phyloP scores from a whole-genome alignment of 2,797 vertebrate genomes.

The Merluccius polli region DNA sequence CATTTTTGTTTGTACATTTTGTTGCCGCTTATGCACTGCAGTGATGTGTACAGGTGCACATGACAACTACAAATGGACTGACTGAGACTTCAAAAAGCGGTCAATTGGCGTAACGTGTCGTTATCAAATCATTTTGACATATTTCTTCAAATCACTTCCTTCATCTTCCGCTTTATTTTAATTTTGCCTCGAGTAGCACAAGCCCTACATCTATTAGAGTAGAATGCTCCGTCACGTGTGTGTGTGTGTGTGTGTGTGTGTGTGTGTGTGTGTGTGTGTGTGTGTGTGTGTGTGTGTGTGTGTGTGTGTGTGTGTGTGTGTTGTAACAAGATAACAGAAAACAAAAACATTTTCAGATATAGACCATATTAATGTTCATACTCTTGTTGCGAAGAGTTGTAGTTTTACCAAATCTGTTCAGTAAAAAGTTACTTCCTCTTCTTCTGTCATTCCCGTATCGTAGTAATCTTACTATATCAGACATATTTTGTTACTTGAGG shows the following conservation, averaged over 20 bases:
- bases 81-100: not conserved
- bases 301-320: no score
- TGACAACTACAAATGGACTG: not conserved
- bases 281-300: no score
- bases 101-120: not conserved
- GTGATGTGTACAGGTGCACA: not conserved
- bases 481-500: not conserved
- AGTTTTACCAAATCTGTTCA: no score
- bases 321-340: no score
- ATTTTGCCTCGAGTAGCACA: not conserved
- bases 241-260: no score
- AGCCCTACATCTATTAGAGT: not conserved
- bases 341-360: no score
- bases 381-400: no score
- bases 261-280: no score
- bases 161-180: not conserved
- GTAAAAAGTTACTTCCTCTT: no score
- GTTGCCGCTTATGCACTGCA: not conserved
- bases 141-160: not conserved
- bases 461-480: not conserved
- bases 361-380: no score
- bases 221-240: not conserved
- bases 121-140: not conserved
- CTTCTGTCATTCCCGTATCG: not conserved
- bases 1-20: not conserved